A percentile compares a stretch with the other conserved stretches of the same genome.
Evolutionary conservation across 2,113 vertebrate genomes (phyloP).

Genomic region (Urocynchramus pylzowi): DNA sequence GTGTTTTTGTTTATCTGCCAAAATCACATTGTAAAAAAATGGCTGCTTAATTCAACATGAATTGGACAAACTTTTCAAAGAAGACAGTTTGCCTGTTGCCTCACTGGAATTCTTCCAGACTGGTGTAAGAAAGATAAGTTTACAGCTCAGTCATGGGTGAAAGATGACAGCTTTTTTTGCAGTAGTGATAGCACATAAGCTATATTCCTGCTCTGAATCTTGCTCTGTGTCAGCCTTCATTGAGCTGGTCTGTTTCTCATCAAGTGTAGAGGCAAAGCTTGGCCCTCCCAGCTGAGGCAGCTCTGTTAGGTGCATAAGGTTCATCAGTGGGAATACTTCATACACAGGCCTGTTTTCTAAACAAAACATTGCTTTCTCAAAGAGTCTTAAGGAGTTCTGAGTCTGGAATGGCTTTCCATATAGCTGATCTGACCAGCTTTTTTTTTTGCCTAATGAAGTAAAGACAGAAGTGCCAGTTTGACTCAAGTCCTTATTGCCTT

Average conservation of each 20-base stretch:
- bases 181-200: not conserved
- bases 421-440: not conserved
- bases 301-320: not conserved
- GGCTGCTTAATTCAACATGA: not conserved
- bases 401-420: not conserved
- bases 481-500: not conserved
- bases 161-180: not conserved
- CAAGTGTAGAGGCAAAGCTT: not conserved
- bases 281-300: not conserved
- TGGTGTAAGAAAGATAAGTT: not conserved
- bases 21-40: not conserved
- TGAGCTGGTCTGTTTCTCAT: not conserved
- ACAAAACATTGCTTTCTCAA: not conserved
- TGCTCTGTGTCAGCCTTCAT: not conserved
- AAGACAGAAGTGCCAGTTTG: not conserved
- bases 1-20: not conserved
- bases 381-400: not conserved
- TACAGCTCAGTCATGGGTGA: not conserved
- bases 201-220: not conserved
- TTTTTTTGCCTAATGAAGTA: not conserved
- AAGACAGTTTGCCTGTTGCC: not conserved
- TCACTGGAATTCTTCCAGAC: not conserved
- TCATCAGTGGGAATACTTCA: not conserved
- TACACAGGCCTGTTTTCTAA: not conserved
- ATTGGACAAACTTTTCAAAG: not conserved